Conservation (phyloP, 2,888 invertebrate species). For the Melanchra persicariae region DNA sequence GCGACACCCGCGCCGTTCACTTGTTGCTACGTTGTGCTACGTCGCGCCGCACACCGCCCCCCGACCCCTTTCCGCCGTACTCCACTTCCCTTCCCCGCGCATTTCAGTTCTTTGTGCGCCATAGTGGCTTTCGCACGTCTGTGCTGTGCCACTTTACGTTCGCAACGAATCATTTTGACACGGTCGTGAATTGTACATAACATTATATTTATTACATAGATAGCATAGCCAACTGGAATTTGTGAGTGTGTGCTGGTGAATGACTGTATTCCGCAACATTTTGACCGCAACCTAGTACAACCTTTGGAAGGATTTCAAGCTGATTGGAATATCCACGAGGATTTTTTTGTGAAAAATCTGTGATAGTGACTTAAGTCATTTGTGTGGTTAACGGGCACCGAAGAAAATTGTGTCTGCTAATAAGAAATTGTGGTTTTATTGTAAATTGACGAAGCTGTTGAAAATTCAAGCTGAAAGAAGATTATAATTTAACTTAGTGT, state of each 20-base stretch:
- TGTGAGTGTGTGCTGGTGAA: constrained; percentile 82
- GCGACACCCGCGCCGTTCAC: constrained; percentile 85
- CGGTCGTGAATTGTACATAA: constrained; percentile 75
- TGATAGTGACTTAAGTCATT: constrained; percentile 77
- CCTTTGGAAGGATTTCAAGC: constrained; percentile 68
- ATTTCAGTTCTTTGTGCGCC: constrained; percentile 90
- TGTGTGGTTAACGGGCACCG: constrained; percentile 60
- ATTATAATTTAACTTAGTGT: constrained; percentile 32
- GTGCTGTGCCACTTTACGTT: constrained; percentile 77
- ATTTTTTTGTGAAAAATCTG: constrained; percentile 76
- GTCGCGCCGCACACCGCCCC: constrained; percentile 78
- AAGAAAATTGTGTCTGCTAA: constrained; percentile 68
- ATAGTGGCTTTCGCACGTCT: constrained; percentile 84
- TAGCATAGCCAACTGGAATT: constrained; percentile 78
- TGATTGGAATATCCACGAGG: constrained; percentile 64
- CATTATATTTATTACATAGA: constrained; percentile 73
- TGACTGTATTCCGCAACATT: constrained; percentile 75
- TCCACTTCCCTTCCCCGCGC: constrained; percentile 85
- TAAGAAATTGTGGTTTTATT: constrained; percentile 60
- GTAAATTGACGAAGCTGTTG: constrained; percentile 62
- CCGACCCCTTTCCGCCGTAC: constrained; percentile 76
- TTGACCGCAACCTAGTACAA: constrained; percentile 82
- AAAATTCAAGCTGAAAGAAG: constrained; percentile 56
- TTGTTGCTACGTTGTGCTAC: constrained; percentile 89
- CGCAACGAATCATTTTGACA: constrained; percentile 76